phyloP scores from a whole-genome alignment of 2,113 vertebrate genomes.

The Corythoichthys haematopterus region DNA sequence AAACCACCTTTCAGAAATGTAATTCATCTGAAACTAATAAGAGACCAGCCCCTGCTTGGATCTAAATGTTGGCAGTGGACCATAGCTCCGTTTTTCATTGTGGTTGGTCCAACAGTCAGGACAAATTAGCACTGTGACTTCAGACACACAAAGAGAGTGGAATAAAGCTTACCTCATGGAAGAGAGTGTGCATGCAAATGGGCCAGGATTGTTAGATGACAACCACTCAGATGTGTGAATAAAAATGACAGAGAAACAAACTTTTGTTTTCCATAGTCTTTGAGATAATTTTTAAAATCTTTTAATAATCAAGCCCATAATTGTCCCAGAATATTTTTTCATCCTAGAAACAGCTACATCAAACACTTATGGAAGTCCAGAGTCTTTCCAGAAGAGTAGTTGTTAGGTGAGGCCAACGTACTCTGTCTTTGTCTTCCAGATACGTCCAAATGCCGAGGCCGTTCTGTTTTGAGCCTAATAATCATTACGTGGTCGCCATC shows the following conservation, averaged over 20 bases:
- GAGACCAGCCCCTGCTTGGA: conserved; percentile 20
- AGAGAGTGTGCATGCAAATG: background rate
- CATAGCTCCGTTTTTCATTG: conserved; percentile 23
- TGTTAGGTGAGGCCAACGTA: background rate
- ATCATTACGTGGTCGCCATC: conserved; percentile 72
- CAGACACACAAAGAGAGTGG: conserved; percentile 27
- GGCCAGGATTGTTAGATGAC: background rate
- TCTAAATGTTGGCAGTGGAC: conserved; percentile 21
- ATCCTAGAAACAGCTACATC: background rate
- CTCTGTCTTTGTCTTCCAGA: conserved; percentile 42
- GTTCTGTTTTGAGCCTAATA: conserved; percentile 84
- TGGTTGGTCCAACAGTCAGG: conserved; percentile 37
- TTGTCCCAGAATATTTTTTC: background rate
- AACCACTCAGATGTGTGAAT: background rate
- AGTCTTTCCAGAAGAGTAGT: background rate
- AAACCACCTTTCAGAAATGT: conserved; percentile 32
- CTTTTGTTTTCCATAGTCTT: background rate
- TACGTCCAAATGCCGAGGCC: conserved; percentile 77
- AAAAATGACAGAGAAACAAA: background rate
- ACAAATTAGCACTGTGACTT: conserved; percentile 47
- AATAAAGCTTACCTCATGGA: conserved; percentile 1
- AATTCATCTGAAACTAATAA: conserved; percentile 45
- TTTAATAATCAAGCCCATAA: too few species aligned
- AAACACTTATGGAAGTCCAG: background rate
- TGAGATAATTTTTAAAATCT: background rate